Evolutionary conservation across 2,113 vertebrate genomes (phyloP).

Genomic region (Saccopteryx leptura): DNA sequence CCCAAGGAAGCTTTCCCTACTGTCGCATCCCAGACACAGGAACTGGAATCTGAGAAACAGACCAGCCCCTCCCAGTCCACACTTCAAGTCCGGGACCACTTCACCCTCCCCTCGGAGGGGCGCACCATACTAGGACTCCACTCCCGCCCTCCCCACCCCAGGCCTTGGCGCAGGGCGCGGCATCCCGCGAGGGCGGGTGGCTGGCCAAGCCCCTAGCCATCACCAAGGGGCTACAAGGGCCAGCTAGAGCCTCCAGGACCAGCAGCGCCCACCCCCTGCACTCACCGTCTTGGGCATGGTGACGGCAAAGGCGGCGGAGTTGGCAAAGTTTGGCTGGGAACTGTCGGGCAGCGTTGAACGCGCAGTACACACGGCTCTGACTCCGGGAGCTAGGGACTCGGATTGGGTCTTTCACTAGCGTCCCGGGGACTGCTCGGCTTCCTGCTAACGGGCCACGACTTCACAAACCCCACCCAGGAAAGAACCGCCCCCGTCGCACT

Average conservation of each 20-base stretch:
- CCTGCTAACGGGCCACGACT: slow-evolving; percentile 85
- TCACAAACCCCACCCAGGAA: slow-evolving; percentile 93
- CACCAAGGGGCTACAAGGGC: background rate
- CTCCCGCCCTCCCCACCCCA: background rate
- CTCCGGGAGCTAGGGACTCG: background rate
- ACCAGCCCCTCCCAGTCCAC: slow-evolving; percentile 21
- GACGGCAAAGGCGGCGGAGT: slow-evolving; percentile 64
- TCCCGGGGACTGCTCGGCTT: slow-evolving; percentile 68
- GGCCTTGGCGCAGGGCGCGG: background rate
- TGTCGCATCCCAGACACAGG: slow-evolving; percentile 21
- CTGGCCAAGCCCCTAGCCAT: background rate
- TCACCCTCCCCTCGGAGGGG: background rate
- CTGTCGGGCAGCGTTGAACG: slow-evolving; percentile 60
- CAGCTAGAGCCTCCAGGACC: background rate
- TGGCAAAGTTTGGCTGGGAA: slow-evolving; percentile 74
- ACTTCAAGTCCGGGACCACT: background rate
- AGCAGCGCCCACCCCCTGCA: background rate
- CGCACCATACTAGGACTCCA: background rate
- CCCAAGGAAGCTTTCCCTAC: background rate
- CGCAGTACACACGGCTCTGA: background rate
- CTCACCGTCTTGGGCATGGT: slow-evolving; percentile 87
- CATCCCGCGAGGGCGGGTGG: background rate
- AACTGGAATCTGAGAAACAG: slow-evolving; percentile 63
- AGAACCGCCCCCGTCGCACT: slow-evolving; percentile 75
- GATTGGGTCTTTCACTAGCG: slow-evolving; percentile 52